These are phyloP conservation scores for Pangasianodon hypophthalmus DNA, from an alignment of 2,113 vertebrate genomes.

Conservation along the genomic window DNA sequence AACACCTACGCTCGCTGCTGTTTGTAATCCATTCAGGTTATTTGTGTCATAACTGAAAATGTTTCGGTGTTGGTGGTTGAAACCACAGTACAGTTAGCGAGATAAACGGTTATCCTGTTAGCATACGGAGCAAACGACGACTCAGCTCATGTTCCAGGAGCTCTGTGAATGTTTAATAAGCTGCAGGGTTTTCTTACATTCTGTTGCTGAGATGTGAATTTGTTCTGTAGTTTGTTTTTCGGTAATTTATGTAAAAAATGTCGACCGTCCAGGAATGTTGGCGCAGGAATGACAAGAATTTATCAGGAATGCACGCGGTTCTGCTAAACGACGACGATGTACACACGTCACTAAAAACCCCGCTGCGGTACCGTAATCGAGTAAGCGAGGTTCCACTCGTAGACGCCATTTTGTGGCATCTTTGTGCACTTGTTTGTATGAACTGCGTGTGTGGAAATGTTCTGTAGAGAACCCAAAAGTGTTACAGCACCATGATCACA, in stretches of 20 bases:
- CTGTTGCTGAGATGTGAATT: not conserved
- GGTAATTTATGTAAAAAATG: no score
- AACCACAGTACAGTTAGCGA: not conserved
- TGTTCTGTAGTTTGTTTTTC: not conserved
- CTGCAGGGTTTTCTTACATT: not conserved
- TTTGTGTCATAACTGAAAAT: not conserved
- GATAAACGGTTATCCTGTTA: not conserved
- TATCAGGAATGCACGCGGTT: not conserved
- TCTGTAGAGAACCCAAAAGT: not conserved
- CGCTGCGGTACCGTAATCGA: not conserved
- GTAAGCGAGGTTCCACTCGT: not conserved
- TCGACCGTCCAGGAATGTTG: not conserved
- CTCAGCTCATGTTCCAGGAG: not conserved
- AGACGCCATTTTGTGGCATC: not conserved
- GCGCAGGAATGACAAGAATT: not conserved
- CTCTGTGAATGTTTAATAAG: no score
- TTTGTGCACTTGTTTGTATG: not conserved
- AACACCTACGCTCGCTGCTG: not conserved
- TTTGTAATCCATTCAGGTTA: not conserved
- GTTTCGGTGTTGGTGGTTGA: not conserved
- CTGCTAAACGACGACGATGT: not conserved
- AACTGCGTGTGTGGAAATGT: not conserved
- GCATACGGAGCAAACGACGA: not conserved
- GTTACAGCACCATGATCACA: not conserved
- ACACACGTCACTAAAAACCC: not conserved